Evolutionary conservation across 2,888 invertebrate genomes (phyloP).

Genomic region (Ommatoiulus sabulosus): DNA sequence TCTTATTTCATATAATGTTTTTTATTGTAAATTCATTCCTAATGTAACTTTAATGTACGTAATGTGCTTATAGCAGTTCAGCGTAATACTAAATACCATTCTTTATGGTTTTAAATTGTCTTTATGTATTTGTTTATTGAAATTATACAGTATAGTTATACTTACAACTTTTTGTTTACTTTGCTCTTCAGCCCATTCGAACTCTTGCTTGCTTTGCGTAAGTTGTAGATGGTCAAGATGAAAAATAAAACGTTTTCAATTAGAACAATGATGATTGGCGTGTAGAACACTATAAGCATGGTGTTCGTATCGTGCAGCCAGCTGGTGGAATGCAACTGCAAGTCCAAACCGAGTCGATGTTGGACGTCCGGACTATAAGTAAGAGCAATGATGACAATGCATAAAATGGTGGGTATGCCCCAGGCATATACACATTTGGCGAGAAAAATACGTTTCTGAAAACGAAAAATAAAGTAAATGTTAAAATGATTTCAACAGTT

Average conservation of each 20-base stretch:
- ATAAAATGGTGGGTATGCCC: slow-evolving; percentile 53
- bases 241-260: slow-evolving; percentile 53
- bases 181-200: slow-evolving; percentile 53
- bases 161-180: slow-evolving; percentile 56
- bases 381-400: not conserved
- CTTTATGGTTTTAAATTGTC: too few relatives aligned
- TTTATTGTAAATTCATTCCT: too few relatives aligned
- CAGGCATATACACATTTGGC: slow-evolving; percentile 51
- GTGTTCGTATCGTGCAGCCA: slow-evolving; percentile 22
- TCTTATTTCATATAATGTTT: too few relatives aligned
- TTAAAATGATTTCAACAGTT: not conserved
- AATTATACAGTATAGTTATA: not conserved
- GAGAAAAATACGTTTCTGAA: slow-evolving; percentile 51
- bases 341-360: not conserved
- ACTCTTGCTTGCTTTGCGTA: slow-evolving; percentile 53
- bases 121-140: not conserved
- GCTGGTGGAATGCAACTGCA: not conserved
- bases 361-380: not conserved
- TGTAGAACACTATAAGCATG: slow-evolving; percentile 49
- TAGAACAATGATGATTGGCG: slow-evolving; percentile 50
- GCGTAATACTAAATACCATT: too few relatives aligned
- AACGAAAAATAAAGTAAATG: not conserved
- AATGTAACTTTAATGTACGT: too few relatives aligned
- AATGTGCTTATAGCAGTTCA: too few relatives aligned
- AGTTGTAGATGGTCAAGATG: slow-evolving; percentile 49